These are phyloP conservation scores for Phrixothrix hirtus DNA, from an alignment of 2,888 invertebrate species.

Conservation along the genomic window DNA sequence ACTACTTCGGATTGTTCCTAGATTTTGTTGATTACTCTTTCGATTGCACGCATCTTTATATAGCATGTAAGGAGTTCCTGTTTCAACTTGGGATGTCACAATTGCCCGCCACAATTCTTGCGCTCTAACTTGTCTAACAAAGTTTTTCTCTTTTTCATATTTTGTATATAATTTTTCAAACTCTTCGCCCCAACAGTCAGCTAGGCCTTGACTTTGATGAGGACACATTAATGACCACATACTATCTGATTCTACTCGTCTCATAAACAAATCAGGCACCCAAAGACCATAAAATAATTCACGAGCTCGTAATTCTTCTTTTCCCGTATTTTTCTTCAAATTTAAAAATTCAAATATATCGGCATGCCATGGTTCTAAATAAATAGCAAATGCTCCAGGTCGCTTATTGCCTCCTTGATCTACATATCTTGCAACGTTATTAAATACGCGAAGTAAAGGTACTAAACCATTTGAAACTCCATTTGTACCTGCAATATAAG, in stretches of 20 bases:
- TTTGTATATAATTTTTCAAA: slow-evolving; percentile 86
- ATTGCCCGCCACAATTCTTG: slow-evolving; percentile 93
- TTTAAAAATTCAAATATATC: slow-evolving; percentile 96
- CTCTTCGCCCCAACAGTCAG: slow-evolving; percentile 93
- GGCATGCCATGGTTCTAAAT: slow-evolving; percentile 98
- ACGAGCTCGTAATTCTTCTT: slow-evolving; percentile 91
- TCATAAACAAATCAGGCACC: slow-evolving; percentile 99
- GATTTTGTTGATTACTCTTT: slow-evolving; percentile 96
- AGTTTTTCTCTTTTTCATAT: slow-evolving; percentile 82
- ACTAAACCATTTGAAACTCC: slow-evolving; percentile 94
- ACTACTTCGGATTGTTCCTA: slow-evolving; percentile 97
- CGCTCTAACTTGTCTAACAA: slow-evolving; percentile 70
- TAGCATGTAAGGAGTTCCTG: slow-evolving; percentile 97
- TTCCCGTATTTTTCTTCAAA: slow-evolving; percentile 92
- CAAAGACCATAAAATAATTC: slow-evolving; percentile 97
- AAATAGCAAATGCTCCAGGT: slow-evolving; percentile 97
- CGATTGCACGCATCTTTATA: slow-evolving; percentile 96
- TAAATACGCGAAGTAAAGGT: slow-evolving; percentile 93
- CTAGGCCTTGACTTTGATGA: slow-evolving; percentile 85
- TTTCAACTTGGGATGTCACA: slow-evolving; percentile 93
- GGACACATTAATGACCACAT: slow-evolving; percentile 98
- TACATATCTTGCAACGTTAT: slow-evolving; percentile 94
- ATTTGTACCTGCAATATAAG: slow-evolving; percentile 91
- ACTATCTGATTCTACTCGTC: slow-evolving; percentile 80
- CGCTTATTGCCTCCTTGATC: slow-evolving; percentile 98